Evolutionary conservation across 2,113 vertebrate species (phyloP).

Genomic region (Cynopterus brachyotis): DNA sequence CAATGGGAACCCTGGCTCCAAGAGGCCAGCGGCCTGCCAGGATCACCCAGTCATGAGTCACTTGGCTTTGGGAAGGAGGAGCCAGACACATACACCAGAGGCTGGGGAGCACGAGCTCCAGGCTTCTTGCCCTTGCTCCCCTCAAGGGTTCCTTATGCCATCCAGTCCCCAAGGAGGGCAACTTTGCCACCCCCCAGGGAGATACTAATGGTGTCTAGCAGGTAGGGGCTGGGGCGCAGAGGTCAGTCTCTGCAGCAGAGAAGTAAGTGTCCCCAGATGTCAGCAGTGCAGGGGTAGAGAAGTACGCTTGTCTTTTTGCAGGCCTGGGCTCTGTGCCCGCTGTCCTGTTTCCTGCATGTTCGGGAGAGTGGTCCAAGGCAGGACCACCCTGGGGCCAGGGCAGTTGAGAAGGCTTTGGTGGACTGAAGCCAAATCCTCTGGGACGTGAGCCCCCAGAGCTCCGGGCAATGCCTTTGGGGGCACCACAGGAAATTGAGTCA

Average conservation of each 20-base stretch:
- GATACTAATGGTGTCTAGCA: neutral
- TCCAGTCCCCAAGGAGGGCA: neutral
- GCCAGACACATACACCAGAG: accelerated
- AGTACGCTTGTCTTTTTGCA: accelerated
- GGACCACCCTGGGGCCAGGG: neutral
- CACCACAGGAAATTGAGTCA: neutral
- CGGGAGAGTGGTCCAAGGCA: neutral
- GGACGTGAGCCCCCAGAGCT: neutral
- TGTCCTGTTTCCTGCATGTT: neutral
- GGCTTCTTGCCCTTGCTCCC: neutral
- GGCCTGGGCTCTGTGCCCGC: neutral
- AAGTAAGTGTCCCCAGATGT: neutral
- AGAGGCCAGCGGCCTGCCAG: accelerated
- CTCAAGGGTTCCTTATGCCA: neutral
- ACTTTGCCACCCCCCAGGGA: neutral
- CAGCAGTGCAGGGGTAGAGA: neutral
- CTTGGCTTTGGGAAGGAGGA: neutral
- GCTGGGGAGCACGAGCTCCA: neutral
- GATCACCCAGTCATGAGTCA: neutral
- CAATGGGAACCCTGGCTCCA: neutral
- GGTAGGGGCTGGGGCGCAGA: neutral
- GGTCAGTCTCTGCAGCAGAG: neutral
- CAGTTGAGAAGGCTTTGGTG: neutral
- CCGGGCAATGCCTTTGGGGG: too few relatives aligned
- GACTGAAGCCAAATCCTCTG: neutral